Evolutionary conservation across 2,113 vertebrate genomes (phyloP).

Genomic region (Dasyornis broadbenti): DNA sequence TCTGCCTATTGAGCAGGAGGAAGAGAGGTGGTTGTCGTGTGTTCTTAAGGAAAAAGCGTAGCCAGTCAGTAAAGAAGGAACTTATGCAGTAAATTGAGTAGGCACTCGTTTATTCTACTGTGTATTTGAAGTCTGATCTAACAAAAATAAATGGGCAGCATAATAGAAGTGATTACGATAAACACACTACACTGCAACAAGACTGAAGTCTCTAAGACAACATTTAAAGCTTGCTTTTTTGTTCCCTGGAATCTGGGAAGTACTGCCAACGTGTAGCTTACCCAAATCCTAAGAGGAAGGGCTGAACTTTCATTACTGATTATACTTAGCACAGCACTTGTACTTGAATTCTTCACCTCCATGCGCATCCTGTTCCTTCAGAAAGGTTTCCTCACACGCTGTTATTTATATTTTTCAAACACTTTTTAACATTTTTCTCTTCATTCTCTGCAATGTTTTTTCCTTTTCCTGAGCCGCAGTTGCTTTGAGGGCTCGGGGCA

Average conservation of each 20-base stretch:
- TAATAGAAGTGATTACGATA: not conserved
- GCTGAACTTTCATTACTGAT: slow-evolving; percentile 45
- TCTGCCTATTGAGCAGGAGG: not conserved
- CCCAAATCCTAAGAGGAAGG: slow-evolving; percentile 46
- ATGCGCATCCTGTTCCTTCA: slow-evolving; percentile 15
- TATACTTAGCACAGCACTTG: slow-evolving; percentile 43
- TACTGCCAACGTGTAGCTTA: slow-evolving; percentile 3
- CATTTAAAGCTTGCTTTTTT: not conserved
- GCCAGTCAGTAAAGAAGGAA: not conserved
- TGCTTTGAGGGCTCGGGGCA: not conserved
- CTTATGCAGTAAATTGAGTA: not conserved
- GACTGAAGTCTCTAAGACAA: not conserved
- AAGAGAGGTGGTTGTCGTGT: not conserved
- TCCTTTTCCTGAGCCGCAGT: slow-evolving; percentile 49
- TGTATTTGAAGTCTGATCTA: not conserved
- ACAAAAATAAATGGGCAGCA: not conserved
- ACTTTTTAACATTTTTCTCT: slow-evolving; percentile 39
- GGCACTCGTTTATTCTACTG: not conserved
- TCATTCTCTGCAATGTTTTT: slow-evolving; percentile 51
- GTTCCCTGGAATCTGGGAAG: not conserved
- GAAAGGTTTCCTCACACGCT: slow-evolving; percentile 30
- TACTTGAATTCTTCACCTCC: slow-evolving; percentile 31
- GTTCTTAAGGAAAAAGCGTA: not conserved
- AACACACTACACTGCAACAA: not conserved
- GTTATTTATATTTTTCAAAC: slow-evolving; percentile 50